Conservation (phyloP, 2,888 invertebrate species). For the Hydropsyche betteni region DNA sequence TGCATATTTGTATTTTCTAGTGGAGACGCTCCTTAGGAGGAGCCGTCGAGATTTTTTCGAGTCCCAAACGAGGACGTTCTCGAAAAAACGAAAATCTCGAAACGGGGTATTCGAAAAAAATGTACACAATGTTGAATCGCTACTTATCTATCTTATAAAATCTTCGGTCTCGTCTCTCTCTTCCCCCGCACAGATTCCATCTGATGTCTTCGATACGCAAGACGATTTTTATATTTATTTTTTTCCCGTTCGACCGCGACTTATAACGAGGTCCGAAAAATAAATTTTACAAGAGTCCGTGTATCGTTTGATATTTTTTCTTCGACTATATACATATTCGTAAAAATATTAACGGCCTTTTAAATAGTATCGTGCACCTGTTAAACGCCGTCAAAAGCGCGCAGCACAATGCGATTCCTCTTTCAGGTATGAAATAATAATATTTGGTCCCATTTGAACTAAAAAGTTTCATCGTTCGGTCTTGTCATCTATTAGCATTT, state of each 20-base stretch:
- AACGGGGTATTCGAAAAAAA: conserved; percentile 34
- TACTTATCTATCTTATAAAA: conserved; percentile 51
- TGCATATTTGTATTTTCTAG: too few species aligned
- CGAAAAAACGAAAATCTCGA: conserved; percentile 35
- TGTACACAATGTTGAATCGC: conserved; percentile 47
- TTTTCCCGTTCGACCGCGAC: not conserved
- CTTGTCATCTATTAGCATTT: conserved; percentile 44
- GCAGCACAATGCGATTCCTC: conserved; percentile 8
- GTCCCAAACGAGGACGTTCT: conserved; percentile 47
- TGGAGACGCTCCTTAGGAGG: conserved; percentile 28
- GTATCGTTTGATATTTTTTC: conserved; percentile 8
- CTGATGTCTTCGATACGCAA: conserved; percentile 18
- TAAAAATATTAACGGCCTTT: not conserved
- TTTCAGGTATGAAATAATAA: conserved; percentile 39
- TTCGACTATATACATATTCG: not conserved
- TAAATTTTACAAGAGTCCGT: not conserved
- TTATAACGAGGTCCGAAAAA: not conserved
- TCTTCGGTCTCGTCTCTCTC: conserved; percentile 37
- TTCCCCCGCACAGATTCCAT: conserved; percentile 32
- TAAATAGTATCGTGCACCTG: conserved; percentile 31
- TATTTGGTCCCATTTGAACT: conserved; percentile 36
- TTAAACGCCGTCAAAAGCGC: conserved; percentile 29
- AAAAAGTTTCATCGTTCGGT: conserved; percentile 41
- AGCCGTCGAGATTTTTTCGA: conserved; percentile 28
- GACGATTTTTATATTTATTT: not conserved